A percentile compares a stretch with the other conserved stretches of the same genome.
Evolutionary conservation across 2,113 vertebrate genomes (phyloP).

Genomic region (Corvus cornix): DNA sequence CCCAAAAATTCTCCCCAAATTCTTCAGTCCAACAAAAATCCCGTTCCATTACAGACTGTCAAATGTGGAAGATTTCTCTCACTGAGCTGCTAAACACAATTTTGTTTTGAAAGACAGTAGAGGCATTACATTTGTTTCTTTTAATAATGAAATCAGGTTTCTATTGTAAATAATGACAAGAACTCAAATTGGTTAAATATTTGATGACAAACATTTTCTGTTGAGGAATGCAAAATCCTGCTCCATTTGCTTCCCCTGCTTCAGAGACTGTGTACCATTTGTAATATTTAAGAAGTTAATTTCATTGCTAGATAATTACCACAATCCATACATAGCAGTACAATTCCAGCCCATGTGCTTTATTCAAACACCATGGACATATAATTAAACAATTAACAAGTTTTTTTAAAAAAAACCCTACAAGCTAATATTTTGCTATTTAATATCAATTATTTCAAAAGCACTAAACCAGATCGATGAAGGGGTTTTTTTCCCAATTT

Average conservation of each 20-base stretch:
- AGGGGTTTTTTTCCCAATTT: background rate
- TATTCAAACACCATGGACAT: background rate
- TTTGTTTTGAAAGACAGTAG: background rate
- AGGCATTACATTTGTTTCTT: background rate
- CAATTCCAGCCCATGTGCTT: background rate
- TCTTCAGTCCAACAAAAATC: background rate
- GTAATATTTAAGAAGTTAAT: background rate
- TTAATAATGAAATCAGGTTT: background rate
- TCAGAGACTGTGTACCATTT: background rate
- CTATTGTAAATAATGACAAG: background rate
- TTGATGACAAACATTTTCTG: background rate
- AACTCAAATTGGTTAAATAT: background rate
- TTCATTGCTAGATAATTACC: background rate
- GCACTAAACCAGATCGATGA: background rate
- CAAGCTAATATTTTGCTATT: background rate
- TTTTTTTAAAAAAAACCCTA: background rate
- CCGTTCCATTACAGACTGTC: background rate
- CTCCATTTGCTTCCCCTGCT: background rate
- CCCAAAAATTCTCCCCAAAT: background rate
- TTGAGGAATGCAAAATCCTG: constrained; percentile 17
- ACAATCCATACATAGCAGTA: background rate
- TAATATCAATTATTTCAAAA: background rate
- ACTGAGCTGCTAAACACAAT: background rate
- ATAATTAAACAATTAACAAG: background rate
- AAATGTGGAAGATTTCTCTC: background rate